Conservation (phyloP, 2,797 vertebrate species). For the Urophycis tenuis region DNA sequence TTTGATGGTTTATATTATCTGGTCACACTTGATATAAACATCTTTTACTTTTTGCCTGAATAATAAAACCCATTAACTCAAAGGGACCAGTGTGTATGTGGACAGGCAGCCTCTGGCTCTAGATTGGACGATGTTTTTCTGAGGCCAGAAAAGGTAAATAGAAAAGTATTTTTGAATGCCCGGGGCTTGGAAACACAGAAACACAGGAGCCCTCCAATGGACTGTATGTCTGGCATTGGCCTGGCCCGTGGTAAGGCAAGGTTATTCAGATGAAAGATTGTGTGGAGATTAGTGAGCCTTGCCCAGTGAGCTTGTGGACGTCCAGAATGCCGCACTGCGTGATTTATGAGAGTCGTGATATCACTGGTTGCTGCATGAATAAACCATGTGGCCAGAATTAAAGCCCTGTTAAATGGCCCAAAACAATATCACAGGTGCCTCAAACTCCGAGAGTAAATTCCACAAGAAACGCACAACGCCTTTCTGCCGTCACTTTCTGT, state of each 20-base stretch:
- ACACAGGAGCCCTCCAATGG: slow-evolving; percentile 43
- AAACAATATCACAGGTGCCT: slow-evolving; percentile 63
- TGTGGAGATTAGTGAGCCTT: slow-evolving; percentile 74
- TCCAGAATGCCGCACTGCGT: slow-evolving; percentile 66
- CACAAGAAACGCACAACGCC: slow-evolving; percentile 19
- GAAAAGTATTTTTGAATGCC: slow-evolving; percentile 9
- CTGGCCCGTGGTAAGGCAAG: slow-evolving; percentile 68
- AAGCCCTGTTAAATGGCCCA: slow-evolving; percentile 70
- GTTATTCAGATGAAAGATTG: slow-evolving; percentile 75
- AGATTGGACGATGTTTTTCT: not conserved
- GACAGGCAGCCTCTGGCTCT: not conserved
- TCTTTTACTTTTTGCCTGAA: not conserved
- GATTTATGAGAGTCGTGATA: slow-evolving; percentile 78
- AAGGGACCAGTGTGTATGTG: not conserved
- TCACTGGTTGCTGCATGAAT: slow-evolving; percentile 71
- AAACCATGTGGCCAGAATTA: slow-evolving; percentile 75
- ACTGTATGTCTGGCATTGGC: slow-evolving; percentile 58
- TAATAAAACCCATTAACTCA: not conserved
- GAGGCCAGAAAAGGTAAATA: not conserved
- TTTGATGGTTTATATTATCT: not conserved
- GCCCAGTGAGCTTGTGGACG: slow-evolving; percentile 48
- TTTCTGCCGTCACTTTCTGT: not conserved
- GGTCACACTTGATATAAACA: not conserved
- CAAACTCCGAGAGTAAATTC: slow-evolving; percentile 44
- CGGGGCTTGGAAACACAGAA: not conserved